Conservation (phyloP, 2,113 vertebrate genomes). For the Falcunculus frontatus region DNA sequence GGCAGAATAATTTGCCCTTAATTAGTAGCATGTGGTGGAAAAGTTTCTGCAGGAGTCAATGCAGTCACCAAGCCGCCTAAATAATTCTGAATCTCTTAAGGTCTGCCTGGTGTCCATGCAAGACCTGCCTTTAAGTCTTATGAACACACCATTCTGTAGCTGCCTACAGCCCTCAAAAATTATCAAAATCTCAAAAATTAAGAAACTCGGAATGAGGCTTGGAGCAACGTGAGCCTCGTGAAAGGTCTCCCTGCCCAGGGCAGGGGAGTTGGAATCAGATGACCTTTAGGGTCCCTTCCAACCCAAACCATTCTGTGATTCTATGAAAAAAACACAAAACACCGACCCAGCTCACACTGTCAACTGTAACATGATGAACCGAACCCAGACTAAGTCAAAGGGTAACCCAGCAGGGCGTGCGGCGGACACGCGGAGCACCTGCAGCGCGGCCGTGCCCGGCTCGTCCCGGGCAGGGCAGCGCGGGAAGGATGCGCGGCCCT, state of each 20-base stretch:
- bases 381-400: rapidly evolving
- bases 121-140: not conserved
- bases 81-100: not conserved
- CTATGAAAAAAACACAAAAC: not conserved
- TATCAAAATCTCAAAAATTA: not conserved
- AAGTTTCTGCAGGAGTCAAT: not conserved
- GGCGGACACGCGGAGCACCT: rapidly evolving
- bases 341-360: rapidly evolving
- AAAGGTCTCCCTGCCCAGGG: no score
- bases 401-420: not conserved
- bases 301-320: not conserved
- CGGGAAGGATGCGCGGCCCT: not conserved
- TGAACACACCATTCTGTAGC: rapidly evolving
- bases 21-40: not conserved
- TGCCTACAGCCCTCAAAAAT: not conserved
- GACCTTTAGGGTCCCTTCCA: not conserved
- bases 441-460: not conserved
- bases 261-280: not conserved
- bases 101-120: not conserved
- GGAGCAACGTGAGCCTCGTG: not conserved
- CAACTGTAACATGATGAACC: rapidly evolving
- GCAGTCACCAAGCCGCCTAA: not conserved
- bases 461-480: rapidly evolving
- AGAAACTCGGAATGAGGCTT: not conserved
- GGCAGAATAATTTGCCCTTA: not conserved